These are phyloP conservation scores for Orthosia gracilis DNA, from an alignment of 2,888 invertebrate species.

Conservation along the genomic window DNA sequence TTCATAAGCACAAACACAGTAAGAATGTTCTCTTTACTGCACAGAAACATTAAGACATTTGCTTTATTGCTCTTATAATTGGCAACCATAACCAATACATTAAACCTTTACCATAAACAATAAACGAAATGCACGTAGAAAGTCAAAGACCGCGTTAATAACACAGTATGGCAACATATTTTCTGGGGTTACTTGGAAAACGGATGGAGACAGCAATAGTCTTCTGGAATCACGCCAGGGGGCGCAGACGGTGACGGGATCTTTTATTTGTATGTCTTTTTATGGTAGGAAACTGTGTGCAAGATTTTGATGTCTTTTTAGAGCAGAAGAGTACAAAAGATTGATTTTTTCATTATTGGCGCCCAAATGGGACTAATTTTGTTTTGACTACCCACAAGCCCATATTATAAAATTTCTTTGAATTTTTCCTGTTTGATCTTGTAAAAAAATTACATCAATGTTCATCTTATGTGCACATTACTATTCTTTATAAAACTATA, in stretches of 20 bases:
- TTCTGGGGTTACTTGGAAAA: slow-evolving; percentile 77
- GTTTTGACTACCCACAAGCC: background rate
- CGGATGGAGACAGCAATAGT: slow-evolving; percentile 76
- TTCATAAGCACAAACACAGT: background rate
- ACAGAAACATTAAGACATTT: background rate
- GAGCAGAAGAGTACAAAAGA: background rate
- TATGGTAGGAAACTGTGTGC: slow-evolving; percentile 29
- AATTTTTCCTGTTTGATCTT: background rate
- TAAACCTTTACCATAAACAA: slow-evolving; percentile 33
- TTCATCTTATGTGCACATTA: background rate
- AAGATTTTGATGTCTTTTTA: slow-evolving; percentile 12
- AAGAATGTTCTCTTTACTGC: background rate
- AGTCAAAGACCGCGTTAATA: slow-evolving; percentile 77
- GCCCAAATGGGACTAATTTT: slow-evolving; percentile 46
- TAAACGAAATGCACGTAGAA: slow-evolving; percentile 51
- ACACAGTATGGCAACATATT: slow-evolving; percentile 76
- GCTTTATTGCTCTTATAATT: background rate
- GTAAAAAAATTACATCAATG: background rate
- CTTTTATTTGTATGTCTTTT: slow-evolving; percentile 63
- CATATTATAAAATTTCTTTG: background rate
- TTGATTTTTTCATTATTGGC: slow-evolving; percentile 32
- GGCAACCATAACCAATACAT: slow-evolving; percentile 37
- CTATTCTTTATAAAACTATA: no score
- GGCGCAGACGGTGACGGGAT: slow-evolving; percentile 59
- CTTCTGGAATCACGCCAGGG: slow-evolving; percentile 70